Conservation (phyloP, 1,140 invertebrate species). For the Cataglyphis hispanica region DNA sequence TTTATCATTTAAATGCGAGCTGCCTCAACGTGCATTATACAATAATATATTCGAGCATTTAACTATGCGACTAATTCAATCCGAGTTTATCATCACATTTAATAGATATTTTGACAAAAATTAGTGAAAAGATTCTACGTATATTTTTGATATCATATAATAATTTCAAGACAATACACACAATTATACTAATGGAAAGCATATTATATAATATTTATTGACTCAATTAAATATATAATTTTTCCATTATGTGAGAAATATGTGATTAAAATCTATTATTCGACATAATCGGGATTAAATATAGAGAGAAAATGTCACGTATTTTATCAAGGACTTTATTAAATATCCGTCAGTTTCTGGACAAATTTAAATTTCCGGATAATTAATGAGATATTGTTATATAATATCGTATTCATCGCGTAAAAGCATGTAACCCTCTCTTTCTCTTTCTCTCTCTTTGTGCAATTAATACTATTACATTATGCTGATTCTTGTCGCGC, state of each 20-base stretch:
- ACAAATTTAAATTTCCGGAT: constrained; percentile 14
- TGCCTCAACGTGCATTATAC: neutral
- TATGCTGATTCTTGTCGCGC: neutral
- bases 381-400: neutral
- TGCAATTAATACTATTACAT: constrained; percentile 33
- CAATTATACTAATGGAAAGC: neutral
- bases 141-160: neutral
- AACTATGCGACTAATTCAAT: constrained; percentile 11
- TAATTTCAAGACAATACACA: neutral
- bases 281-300: neutral
- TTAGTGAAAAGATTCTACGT: neutral
- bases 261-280: neutral
- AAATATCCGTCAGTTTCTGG: neutral
- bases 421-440: neutral
- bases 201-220: no score
- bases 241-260: neutral
- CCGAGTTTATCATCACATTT: neutral
- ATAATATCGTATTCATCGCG: neutral
- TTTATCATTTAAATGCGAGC: neutral
- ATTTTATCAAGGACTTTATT: neutral
- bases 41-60: neutral
- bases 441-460: neutral
- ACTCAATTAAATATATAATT: neutral
- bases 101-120: neutral
- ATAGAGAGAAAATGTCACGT: neutral